Evolutionary conservation across 2,113 vertebrate genomes (phyloP), one percentile per base, ranked within the genome.

Genomic region (Ardeotis arabs): DNA sequence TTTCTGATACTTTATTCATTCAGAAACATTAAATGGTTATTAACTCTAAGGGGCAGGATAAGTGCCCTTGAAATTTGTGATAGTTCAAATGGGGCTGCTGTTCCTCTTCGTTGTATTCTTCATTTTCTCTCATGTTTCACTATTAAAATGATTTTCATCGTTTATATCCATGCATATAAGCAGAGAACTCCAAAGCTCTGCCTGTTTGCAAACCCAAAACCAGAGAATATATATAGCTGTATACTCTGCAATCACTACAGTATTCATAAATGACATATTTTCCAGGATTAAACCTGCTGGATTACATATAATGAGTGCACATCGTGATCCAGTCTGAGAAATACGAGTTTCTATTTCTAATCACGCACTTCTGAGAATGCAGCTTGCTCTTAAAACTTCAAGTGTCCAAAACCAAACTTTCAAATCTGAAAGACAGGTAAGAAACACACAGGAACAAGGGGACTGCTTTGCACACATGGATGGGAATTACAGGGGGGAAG

Each of bases 21-120:
- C 45, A 35, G 28, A 93, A 66, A 93, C 58, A 39, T 94, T 74
- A 84, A 90, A 88, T 56, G 3, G 77, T 83, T 85, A 80, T 67
- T 86, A 78, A 55, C 33, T 64, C 60, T 88, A 85, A 93, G 66
- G 59, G 45, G 67, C 47, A 68, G 44, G 16, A 11, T 75, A 89
- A 85, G 67, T 41, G 25, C 44, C 75, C 92, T 80, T 79, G 59
- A 94, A 84, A 77, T 81, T 35, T 68, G 8, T 35, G 44, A 68
- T 29, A 45, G n/a, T 77, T 89, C 14, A 6, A 91, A 25, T 59
- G 19, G 66, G 79, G 50, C 79, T 90, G 50, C 66, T 81, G 49
- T 74, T 88, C 19, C 27, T 67, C 35, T 84, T 86, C 31, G 37
- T 66, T 88, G 6, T 70, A 31, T 70, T 96, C 60, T 88, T 84